A percentile compares a stretch with the other conserved stretches of the same genome.
phyloP scores from a whole-genome alignment of 2,113 vertebrate species.

The Eurypyga helias region DNA sequence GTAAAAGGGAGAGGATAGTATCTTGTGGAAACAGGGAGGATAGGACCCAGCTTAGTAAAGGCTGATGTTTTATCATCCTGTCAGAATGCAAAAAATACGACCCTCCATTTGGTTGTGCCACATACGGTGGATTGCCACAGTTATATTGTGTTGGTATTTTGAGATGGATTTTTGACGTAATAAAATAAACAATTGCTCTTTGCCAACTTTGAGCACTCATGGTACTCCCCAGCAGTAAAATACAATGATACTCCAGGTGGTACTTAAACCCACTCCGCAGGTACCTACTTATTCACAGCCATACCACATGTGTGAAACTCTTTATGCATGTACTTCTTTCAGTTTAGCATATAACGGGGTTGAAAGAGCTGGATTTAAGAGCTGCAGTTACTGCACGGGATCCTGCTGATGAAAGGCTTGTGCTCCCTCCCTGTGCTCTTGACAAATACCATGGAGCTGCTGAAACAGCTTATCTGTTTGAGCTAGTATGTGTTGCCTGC shows the following conservation, averaged over 20 bases:
- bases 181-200: slow-evolving; percentile 2
- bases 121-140: background rate
- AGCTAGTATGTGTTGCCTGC: background rate
- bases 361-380: background rate
- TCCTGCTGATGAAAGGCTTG: background rate
- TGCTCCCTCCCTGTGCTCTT: background rate
- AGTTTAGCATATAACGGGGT: background rate
- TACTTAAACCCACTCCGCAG: background rate
- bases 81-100: background rate
- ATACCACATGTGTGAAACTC: background rate
- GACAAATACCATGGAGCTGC: background rate
- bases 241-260: background rate
- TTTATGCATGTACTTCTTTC: rapidly evolving
- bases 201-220: rapidly evolving
- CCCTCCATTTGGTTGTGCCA: background rate
- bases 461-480: background rate
- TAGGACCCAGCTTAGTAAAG: background rate
- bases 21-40: background rate
- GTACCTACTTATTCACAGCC: background rate
- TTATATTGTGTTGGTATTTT: background rate
- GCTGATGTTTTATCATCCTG: background rate
- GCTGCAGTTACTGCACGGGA: background rate
- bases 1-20: background rate
- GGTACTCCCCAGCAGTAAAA: background rate
- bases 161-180: background rate